Base-by-base conservation (phyloP, 2,888 invertebrate genomes). In the Sturmia bella region DNA sequence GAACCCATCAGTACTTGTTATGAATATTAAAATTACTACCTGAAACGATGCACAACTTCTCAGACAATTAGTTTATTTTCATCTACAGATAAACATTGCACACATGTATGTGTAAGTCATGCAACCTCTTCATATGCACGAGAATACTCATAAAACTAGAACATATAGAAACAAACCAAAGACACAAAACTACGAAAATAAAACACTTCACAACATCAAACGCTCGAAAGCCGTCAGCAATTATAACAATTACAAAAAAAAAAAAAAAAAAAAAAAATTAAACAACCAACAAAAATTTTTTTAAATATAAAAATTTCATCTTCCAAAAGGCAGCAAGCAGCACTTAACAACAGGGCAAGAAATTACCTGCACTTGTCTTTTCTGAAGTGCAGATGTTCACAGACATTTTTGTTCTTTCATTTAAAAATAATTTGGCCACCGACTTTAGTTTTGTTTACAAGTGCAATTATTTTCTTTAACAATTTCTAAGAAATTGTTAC, bases 131-230 rank as follows among this genome's bases (percentile, higher is more conserved):
- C 24, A 48, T 56, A 54, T 54, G 54, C 45, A 66, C n/a, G 19
- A 68, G 59, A 68, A 68, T 21, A 39, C 63, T 45, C 24, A 74
- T 37, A 74, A 73, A 63, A 56, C 45, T 64, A 74, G 63, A 63
- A 5, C 56, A 37, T 27, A 17, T 15, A 45, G 45, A 32, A 27
- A 17, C 15, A 70, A 24, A 43, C 43, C 7, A 45, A 64, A 19
- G 45, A 56, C 45, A 52, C 48, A 61, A 72, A 61, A 43, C 15
- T 27, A 24, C 13, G 57, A 70, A 59, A 75, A 68, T 63, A 76
- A 75, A 32, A 70, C 69, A 59, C 72, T 66, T 72, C 3, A 78
- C 66, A 59, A 73, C 59, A 73, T 79, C 72, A 79, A 79, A 79
- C 76, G 66, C 45, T 11, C 54, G 13, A 45, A 61, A 68, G 59